phyloP scores from a whole-genome alignment of 2,888 invertebrate genomes.

The Girardia tigrina region DNA sequence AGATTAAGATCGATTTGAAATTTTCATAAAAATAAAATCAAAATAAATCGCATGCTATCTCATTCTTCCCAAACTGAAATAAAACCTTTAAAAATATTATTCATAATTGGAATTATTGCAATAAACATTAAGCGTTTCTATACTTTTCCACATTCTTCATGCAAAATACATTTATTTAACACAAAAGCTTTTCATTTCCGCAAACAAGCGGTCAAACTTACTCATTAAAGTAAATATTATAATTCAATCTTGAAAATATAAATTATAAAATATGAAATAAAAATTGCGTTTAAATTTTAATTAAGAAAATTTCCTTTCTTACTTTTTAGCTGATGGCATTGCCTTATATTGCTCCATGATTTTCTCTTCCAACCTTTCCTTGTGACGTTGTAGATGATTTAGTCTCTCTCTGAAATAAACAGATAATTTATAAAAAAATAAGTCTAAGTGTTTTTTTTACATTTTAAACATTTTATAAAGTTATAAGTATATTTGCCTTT shows the following conservation, averaged over 20 bases:
- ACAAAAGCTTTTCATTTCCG: not conserved
- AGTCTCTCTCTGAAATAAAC: conserved; percentile 62
- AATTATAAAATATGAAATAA: not conserved
- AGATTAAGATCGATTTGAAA: too few species aligned
- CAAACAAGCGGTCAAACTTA: not conserved
- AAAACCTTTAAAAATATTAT: too few species aligned
- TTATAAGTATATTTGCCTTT: too few species aligned
- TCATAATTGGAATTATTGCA: not conserved
- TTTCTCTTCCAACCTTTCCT: conserved; percentile 90
- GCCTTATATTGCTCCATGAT: conserved; percentile 93
- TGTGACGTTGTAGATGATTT: conserved; percentile 75
- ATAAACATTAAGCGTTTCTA: not conserved
- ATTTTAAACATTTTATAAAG: too few species aligned
- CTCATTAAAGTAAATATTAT: not conserved
- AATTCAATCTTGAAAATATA: not conserved
- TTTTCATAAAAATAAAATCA: too few species aligned
- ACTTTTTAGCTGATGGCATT: conserved; percentile 58
- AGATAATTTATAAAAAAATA: too few species aligned
- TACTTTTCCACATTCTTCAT: not conserved
- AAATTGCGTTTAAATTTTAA: not conserved
- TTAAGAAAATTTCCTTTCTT: not conserved
- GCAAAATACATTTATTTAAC: not conserved
- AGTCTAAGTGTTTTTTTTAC: too few species aligned
- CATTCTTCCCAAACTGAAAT: too few species aligned
- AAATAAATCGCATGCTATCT: too few species aligned